These are phyloP conservation scores for Eulemur rufifrons DNA, from an alignment of 2,113 vertebrate species.

Conservation along the genomic window DNA sequence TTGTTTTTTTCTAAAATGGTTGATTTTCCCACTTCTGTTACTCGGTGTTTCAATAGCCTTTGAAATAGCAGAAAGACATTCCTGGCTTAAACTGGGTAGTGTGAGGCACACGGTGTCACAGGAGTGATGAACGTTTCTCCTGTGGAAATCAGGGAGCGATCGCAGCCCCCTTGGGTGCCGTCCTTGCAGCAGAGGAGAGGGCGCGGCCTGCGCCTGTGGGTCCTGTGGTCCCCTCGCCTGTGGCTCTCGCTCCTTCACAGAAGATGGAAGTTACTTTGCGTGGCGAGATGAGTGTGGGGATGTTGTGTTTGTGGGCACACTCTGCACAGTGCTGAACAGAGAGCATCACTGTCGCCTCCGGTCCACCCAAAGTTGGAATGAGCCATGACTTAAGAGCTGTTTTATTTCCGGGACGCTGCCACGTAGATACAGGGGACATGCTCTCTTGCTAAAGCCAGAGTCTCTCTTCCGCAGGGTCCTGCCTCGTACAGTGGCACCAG, in stretches of 20 bases:
- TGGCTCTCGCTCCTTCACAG: conserved; percentile 56
- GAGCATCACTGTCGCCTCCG: conserved; percentile 49
- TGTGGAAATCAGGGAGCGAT: conserved; percentile 22
- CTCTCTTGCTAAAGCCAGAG: not conserved
- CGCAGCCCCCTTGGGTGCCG: not conserved
- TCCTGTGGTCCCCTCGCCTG: conserved; percentile 35
- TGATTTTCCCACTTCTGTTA: not conserved
- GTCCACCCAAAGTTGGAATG: conserved; percentile 43
- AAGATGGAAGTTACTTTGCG: conserved; percentile 67
- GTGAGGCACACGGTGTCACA: not conserved
- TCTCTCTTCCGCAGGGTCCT: not conserved
- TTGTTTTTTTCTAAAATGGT: not conserved
- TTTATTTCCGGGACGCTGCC: conserved; percentile 23
- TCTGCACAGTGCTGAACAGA: conserved; percentile 45
- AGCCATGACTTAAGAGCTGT: conserved; percentile 6
- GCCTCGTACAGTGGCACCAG: not conserved
- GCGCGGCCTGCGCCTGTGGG: conserved; percentile 19
- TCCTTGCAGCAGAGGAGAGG: conserved; percentile 26
- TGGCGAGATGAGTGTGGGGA: conserved; percentile 62
- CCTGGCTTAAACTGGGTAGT: not conserved
- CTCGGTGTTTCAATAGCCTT: not conserved
- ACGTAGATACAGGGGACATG: not conserved
- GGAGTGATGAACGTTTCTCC: not conserved
- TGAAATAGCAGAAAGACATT: not conserved
- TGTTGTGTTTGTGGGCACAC: conserved; percentile 50